Conservation (phyloP, 1,140 invertebrate species). For the Forficula auricularia region DNA sequence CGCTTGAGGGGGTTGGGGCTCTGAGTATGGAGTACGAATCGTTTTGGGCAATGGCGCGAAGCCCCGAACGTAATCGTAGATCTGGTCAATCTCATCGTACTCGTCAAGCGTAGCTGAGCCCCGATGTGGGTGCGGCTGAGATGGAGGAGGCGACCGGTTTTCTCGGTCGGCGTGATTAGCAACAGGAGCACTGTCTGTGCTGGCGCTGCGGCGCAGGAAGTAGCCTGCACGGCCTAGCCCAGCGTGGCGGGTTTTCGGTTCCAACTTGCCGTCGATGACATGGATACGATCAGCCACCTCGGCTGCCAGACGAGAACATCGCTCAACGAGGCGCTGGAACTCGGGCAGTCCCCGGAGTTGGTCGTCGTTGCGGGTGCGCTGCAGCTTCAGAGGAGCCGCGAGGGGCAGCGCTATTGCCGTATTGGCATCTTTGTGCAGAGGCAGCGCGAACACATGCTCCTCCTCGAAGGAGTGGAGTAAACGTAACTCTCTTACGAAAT, state of each 20-base stretch:
- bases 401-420: slow-evolving; percentile 65
- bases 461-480: slow-evolving; percentile 61
- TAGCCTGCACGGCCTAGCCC: slow-evolving; percentile 36
- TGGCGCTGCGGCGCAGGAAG: slow-evolving; percentile 48
- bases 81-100: slow-evolving; percentile 91
- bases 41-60: slow-evolving; percentile 74
- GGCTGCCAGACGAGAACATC: slow-evolving; percentile 54
- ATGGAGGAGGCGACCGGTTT: not conserved
- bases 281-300: slow-evolving; percentile 69
- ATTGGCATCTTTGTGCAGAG: slow-evolving; percentile 58
- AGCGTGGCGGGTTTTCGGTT: slow-evolving; percentile 29
- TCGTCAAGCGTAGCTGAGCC: slow-evolving; percentile 46
- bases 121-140: not conserved
- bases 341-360: slow-evolving; percentile 60
- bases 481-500: slow-evolving; percentile 68
- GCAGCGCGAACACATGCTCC: slow-evolving; percentile 61
- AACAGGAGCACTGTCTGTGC: slow-evolving; percentile 41
- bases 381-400: slow-evolving; percentile 68
- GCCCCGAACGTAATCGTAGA: slow-evolving; percentile 87
- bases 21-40: slow-evolving; percentile 46
- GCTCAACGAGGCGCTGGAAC: slow-evolving; percentile 60
- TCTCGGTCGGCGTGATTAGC: slow-evolving; percentile 14
- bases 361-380: slow-evolving; percentile 65
- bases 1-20: slow-evolving; percentile 26
- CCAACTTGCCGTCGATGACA: slow-evolving; percentile 12